Evolutionary conservation across 1,140 invertebrate genomes (phyloP).

Genomic region (Sycobia sp.): DNA sequence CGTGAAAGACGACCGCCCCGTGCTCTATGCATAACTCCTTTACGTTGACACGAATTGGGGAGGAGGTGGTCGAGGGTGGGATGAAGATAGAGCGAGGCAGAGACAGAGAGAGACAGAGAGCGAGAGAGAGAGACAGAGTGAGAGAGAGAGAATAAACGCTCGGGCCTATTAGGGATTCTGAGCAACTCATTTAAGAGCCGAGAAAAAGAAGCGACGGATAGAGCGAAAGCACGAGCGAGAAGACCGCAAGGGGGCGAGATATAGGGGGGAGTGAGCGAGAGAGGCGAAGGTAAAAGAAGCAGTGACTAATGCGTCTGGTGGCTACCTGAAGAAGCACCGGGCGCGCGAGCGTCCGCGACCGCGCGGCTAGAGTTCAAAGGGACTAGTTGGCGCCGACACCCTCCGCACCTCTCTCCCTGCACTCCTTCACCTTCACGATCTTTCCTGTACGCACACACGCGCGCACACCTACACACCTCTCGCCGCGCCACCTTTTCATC

Average conservation of each 20-base stretch:
- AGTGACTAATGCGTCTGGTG: conserved; percentile 63
- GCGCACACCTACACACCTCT: too few relatives aligned
- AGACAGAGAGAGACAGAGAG: conserved; percentile 16
- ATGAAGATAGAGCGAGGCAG: conserved; percentile 27
- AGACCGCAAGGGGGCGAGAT: conserved; percentile 18
- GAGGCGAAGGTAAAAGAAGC: conserved; percentile 43
- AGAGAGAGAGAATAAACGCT: conserved; percentile 8
- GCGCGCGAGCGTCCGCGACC: too few relatives aligned
- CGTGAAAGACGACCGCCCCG: too few relatives aligned
- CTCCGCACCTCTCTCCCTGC: conserved; percentile 41
- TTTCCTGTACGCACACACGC: too few relatives aligned
- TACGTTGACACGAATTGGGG: too few relatives aligned
- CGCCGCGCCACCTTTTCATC: background rate
- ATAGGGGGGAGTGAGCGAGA: conserved; percentile 24
- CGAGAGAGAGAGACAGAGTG: conserved; percentile 42
- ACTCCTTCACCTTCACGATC: conserved; percentile 31
- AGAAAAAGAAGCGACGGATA: too few relatives aligned
- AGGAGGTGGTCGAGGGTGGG: background rate
- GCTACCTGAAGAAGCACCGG: conserved; percentile 62
- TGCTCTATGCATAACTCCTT: too few relatives aligned
- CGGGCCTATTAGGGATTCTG: conserved; percentile 56
- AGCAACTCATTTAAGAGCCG: conserved; percentile 60
- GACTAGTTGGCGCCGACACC: conserved; percentile 58
- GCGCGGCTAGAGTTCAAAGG: conserved; percentile 59
- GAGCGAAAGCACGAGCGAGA: conserved; percentile 10